Base-by-base conservation (phyloP, 1,140 invertebrate species). In the Drosophila burlai region DNA sequence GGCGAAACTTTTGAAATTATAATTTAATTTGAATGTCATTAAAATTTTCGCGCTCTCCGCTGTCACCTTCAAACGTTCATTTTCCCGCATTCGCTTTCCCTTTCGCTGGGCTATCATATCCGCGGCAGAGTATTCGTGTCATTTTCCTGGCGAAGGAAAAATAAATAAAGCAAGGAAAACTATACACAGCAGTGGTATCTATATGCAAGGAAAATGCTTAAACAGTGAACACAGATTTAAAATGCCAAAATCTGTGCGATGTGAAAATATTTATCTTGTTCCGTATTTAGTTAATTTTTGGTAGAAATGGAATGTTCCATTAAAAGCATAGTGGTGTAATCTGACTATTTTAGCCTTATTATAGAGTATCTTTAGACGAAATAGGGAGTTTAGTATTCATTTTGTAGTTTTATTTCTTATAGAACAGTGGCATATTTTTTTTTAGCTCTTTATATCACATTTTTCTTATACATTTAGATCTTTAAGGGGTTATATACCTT, bases 11-110 rank as follows among this genome's bases (percentile, higher is more conserved):
- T 87, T 87, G 78, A 87, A 87, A 87, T 87, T 89, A 89, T 87
- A 87, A 87, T 87, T 87, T 90, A 81, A 87, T 87, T 87, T 87
- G 85, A 87, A 87, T 87, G 84, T 84, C 84, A 87, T 87, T 87
- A 87, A 87, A 87, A 90, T 87, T 87, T 87, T 79, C 83, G 68
- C 55, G 81, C 76, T 76, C 46, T 54, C 40, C 54, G 50, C 62
- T 43, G n/a, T 49, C 38, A 26, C 66, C 38, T 7, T 45, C 34
- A 18, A 18, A 16, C 52, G 18, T 31, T 26, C 18, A 29, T 7
- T 43, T 29, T 43, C 16, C 15, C 15, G 16, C 36, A 40, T 26
- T 50, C 36, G 24, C 29, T 62, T 0, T 42, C 11, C 26, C 46
- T 36, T 55, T 62, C 15, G 15, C 26, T 43, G 43, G 58, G 57